These are phyloP conservation scores for Semotilus atromaculatus DNA, from an alignment of 2,797 vertebrate species.

Conservation along the genomic window DNA sequence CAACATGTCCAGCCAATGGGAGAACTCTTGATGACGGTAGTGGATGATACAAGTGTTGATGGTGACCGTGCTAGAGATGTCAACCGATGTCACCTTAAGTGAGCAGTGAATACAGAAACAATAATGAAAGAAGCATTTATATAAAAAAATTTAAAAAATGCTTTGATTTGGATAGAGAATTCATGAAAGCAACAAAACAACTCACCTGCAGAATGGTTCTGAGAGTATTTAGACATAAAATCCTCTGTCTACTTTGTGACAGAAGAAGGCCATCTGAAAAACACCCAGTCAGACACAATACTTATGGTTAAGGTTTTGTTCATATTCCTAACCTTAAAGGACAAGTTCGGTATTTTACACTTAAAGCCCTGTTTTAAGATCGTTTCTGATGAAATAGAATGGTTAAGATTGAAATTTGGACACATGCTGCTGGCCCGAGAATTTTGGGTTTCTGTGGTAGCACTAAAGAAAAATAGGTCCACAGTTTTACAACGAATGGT, in stretches of 20 bases:
- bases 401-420: no score
- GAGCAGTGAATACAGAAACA: slow-evolving; percentile 11
- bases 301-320: neutral
- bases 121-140: neutral
- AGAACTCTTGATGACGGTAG: slow-evolving; percentile 98
- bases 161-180: slow-evolving; percentile 10
- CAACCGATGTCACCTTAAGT: slow-evolving; percentile 87
- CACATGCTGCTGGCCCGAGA: no score
- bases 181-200: neutral
- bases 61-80: slow-evolving; percentile 85
- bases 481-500: no score
- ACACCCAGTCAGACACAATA: neutral
- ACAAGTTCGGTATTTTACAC: no score
- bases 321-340: no score
- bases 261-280: slow-evolving; percentile 90
- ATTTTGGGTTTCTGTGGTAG: no score
- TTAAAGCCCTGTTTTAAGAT: no score
- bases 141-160: neutral
- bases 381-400: no score
- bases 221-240: slow-evolving; percentile 90
- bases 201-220: slow-evolving; percentile 88
- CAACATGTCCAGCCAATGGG: slow-evolving; percentile 90
- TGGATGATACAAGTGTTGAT: slow-evolving; percentile 96
- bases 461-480: no score
- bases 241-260: slow-evolving; percentile 96